phyloP scores from a whole-genome alignment of 2,113 vertebrate genomes.

The Urocynchramus pylzowi region DNA sequence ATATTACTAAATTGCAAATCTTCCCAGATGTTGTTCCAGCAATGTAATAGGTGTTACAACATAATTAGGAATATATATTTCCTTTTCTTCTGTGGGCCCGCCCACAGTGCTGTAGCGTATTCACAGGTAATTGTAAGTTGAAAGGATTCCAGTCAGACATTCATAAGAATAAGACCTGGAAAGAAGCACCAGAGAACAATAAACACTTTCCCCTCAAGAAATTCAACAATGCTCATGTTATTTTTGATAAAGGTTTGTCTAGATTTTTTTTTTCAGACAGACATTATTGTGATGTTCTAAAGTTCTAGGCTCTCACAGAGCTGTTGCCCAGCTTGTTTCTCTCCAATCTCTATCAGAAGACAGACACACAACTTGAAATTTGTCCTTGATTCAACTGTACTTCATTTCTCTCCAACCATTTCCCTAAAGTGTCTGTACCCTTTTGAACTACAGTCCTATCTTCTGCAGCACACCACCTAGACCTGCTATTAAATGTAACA shows the following conservation, averaged over 20 bases:
- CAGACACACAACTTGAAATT: background rate
- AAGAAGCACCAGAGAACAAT: background rate
- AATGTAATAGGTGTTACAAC: background rate
- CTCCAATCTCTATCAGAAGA: background rate
- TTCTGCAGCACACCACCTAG: background rate
- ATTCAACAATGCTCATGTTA: fast-evolving
- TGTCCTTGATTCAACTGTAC: background rate
- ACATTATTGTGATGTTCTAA: background rate
- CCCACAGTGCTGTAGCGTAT: fast-evolving
- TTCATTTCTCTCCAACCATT: background rate
- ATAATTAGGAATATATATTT: background rate
- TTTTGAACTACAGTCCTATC: background rate
- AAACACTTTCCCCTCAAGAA: background rate
- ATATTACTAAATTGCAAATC: background rate
- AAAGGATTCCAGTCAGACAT: background rate
- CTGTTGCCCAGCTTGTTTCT: background rate
- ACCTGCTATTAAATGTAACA: background rate
- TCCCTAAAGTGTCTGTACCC: background rate
- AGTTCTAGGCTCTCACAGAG: background rate
- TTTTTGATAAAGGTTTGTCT: background rate
- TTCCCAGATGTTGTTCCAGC: background rate
- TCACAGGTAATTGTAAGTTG: background rate
- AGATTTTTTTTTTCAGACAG: background rate
- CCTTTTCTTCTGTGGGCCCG: background rate
- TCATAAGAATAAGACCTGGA: background rate